A percentile compares a stretch with the other conserved stretches of the same genome.
Conservation (phyloP, 2,797 vertebrate species). For the Phalanger gymnotis region DNA sequence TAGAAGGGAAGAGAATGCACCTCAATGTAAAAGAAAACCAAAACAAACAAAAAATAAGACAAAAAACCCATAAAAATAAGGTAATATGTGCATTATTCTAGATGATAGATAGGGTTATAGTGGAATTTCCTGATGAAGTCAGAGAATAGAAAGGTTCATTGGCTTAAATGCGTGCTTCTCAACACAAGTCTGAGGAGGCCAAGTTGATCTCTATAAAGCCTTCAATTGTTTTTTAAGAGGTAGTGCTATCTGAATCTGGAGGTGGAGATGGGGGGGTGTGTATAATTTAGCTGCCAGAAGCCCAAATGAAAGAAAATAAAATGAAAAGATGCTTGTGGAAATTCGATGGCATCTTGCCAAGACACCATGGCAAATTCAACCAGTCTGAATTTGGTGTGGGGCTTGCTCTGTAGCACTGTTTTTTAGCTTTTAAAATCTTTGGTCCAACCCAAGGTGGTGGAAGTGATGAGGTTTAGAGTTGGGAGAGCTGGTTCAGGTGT, state of each 20-base stretch:
- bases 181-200: background rate
- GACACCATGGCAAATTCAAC: background rate
- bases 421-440: background rate
- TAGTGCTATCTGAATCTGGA: background rate
- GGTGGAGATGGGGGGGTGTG: background rate
- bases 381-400: background rate
- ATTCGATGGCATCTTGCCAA: background rate
- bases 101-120: background rate
- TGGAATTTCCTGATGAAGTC: background rate
- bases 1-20: background rate
- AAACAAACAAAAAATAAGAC: no score
- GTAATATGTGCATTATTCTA: background rate
- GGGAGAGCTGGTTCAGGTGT: no score
- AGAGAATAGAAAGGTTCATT: background rate
- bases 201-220: background rate
- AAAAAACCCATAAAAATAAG: background rate
- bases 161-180: background rate
- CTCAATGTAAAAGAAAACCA: background rate
- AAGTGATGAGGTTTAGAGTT: no score
- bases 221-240: background rate
- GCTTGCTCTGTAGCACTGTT: background rate
- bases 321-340: background rate
- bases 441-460: background rate
- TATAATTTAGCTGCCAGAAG: background rate
- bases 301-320: background rate